A percentile compares a stretch with the other conserved stretches of the same genome.
Evolutionary conservation across 64 coral and sea anemone genomes (phyloP).

Genomic region (Platygyra sinensis): DNA sequence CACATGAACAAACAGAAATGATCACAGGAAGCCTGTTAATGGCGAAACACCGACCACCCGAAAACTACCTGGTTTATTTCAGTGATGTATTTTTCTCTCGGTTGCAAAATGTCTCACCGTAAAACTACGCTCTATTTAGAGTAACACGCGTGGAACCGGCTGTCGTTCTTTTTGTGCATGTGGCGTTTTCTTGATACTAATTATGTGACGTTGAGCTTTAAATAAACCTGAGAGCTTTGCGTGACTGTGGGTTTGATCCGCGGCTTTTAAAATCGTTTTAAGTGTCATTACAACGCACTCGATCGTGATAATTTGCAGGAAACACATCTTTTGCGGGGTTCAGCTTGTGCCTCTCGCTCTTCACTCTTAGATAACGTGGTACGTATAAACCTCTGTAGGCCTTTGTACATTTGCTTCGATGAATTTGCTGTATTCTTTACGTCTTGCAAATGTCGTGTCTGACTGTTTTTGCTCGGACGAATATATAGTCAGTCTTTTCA

Average conservation of each 20-base stretch:
- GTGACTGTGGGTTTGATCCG: slow-evolving; percentile 32
- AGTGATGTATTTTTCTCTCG: neutral
- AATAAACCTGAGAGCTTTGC: neutral
- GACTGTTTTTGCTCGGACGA: neutral
- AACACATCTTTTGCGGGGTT: neutral
- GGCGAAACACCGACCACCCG: neutral
- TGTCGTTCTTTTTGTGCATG: neutral
- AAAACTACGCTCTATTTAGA: too few species aligned
- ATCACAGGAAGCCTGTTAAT: slow-evolving; percentile 15
- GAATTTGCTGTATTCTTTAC: neutral
- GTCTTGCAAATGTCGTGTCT: neutral
- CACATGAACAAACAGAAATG: neutral
- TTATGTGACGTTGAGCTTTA: neutral
- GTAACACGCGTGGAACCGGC: neutral
- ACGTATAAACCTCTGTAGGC: neutral
- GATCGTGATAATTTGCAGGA: slow-evolving; percentile 25
- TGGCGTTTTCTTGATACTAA: neutral
- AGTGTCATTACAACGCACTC: neutral
- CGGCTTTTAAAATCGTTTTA: neutral
- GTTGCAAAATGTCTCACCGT: too few species aligned
- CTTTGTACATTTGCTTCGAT: neutral
- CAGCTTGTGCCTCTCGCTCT: neutral
- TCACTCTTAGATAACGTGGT: neutral
- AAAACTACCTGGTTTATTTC: neutral
- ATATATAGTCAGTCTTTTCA: neutral